Evolutionary conservation across 2,888 invertebrate species (phyloP).

Genomic region (Himalopsyche kuldschensis): DNA sequence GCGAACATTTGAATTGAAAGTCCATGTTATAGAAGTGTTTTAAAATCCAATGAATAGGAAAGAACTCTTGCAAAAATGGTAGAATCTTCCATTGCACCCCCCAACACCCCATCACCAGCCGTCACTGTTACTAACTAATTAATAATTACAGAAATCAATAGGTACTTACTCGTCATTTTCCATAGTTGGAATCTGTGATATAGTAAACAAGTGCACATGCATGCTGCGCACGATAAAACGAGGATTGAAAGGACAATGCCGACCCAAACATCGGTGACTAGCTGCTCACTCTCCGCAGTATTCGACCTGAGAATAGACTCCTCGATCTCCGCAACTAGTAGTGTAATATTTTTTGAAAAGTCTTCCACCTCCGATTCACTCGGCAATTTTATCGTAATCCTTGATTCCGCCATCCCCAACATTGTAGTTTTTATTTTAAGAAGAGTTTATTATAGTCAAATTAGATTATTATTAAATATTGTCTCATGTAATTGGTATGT

Average conservation of each 20-base stretch:
- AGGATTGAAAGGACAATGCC: slow-evolving; percentile 63
- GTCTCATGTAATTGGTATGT: no score
- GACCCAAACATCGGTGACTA: slow-evolving; percentile 66
- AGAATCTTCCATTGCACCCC: no score
- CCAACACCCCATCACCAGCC: no score
- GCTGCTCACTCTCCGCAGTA: slow-evolving; percentile 48
- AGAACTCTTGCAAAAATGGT: no score
- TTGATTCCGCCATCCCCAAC: slow-evolving; percentile 30
- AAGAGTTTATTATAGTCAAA: neutral
- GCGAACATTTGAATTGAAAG: no score
- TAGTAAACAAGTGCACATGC: slow-evolving; percentile 64
- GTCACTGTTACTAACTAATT: no score
- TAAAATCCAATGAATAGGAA: no score
- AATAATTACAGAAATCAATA: neutral
- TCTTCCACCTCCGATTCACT: slow-evolving; percentile 24
- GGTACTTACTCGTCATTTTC: slow-evolving; percentile 48
- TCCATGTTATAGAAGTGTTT: no score
- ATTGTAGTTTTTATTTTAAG: slow-evolving; percentile 3
- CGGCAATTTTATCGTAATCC: slow-evolving; percentile 34
- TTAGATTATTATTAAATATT: no score
- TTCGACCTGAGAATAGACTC: slow-evolving; percentile 22
- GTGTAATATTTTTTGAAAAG: slow-evolving; percentile 23
- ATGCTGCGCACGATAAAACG: slow-evolving; percentile 64
- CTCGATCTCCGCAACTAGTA: slow-evolving; percentile 34
- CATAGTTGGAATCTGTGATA: slow-evolving; percentile 68